Base-by-base conservation (phyloP, 2,113 vertebrate genomes). In the Oxyura jamaicensis region DNA sequence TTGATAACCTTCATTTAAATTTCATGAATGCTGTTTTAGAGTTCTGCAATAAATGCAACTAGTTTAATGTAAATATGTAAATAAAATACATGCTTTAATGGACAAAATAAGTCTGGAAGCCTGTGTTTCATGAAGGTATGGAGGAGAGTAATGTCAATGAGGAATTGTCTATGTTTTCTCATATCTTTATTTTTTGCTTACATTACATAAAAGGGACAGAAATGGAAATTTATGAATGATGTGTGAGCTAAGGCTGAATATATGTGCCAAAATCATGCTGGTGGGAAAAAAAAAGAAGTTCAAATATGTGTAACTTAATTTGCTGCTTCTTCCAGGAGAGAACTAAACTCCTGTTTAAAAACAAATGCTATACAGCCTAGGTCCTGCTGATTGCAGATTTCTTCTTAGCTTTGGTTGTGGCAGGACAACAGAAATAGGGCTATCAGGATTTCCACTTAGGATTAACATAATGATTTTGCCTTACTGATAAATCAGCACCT, bases 51-150 rank as follows among this genome's bases (percentile, higher is more conserved):
- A 66, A 90, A 41, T 13, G 2, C 74, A 81, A 59, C 26, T 48
- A 90, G 56, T 88, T 86, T 12, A 73, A 0, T 72, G 29, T 86
- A 92, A 88, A 31, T 18, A 53, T 74, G 62, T 15, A 65, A 93
- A 80, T 93, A 83, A 94, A 95, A 88, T 35, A 59, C 28, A 6
- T 50, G n/a, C 33, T 86, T 71, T 72, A 88, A 33, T 83, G 9
- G 60, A 65, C 72, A 53, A 88, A 73, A 6, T 73, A 74, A 67
- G 71, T 65, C 73, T 78, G 35, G 75, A 93, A 79, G 26, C 48
- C n/a, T 60, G 5, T 75, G 28, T 83, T 86, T 82, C 52, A 16
- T 58, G 72, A 58, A 86, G 62, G 17, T 29, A 26, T 0, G 17
- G 23, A 63, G 16, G 59, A 66, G 25, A 50, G 6, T 48, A 41